phyloP scores from a whole-genome alignment of 2,113 vertebrate species.

The Hyperopisus bebe region DNA sequence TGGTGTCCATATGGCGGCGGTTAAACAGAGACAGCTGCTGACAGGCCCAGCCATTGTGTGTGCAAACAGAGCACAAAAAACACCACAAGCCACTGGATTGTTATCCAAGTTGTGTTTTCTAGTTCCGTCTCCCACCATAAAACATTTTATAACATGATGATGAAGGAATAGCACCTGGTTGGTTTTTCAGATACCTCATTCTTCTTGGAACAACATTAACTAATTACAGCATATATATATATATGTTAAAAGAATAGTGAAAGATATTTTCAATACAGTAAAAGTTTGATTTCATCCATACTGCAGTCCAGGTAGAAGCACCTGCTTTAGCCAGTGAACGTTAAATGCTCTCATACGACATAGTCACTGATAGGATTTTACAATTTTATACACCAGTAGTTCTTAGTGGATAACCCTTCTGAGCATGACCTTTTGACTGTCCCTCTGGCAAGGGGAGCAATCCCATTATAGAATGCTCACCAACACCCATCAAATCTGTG shows the following conservation, averaged over 20 bases:
- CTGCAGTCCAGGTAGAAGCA: neutral
- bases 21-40: slow-evolving; percentile 23
- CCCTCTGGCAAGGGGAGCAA: neutral
- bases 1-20: slow-evolving; percentile 18
- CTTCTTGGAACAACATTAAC: neutral
- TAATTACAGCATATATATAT: neutral
- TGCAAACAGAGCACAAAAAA: neutral
- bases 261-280: neutral
- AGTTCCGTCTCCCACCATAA: neutral
- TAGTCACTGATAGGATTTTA: neutral
- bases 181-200: neutral
- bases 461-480: neutral
- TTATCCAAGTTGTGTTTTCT: neutral
- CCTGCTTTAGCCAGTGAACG: neutral
- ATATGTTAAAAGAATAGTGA: neutral
- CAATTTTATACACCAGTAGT: neutral
- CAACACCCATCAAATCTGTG: neutral
- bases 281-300: neutral
- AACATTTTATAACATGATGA: neutral
- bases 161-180: neutral
- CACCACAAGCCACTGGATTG: neutral
- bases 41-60: slow-evolving; percentile 15
- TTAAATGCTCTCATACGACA: neutral
- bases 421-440: neutral
- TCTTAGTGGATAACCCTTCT: neutral